phyloP scores from a whole-genome alignment of 1,140 invertebrate species.

The Anoplolepis gracilipes region DNA sequence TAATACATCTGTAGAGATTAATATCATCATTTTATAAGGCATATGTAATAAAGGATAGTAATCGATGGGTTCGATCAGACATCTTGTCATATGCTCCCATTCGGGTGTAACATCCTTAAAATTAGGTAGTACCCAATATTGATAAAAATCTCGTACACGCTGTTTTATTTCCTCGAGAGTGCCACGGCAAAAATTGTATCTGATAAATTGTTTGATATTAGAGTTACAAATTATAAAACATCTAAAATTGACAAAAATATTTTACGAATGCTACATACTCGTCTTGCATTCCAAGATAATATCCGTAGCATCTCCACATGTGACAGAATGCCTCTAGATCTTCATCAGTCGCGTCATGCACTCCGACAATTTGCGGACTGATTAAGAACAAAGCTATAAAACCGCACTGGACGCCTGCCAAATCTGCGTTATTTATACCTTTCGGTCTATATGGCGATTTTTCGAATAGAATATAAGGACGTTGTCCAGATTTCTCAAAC shows the following conservation, averaged over 20 bases:
- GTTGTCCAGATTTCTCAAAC: conserved; percentile 64
- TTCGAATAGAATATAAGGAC: conserved; percentile 83
- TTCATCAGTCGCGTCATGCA: conserved; percentile 85
- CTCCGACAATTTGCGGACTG: conserved; percentile 88
- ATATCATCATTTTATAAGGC: not conserved
- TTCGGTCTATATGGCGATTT: conserved; percentile 82
- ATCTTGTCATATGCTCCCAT: conserved; percentile 84
- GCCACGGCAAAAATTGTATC: conserved; percentile 86
- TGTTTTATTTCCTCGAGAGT: conserved; percentile 81
- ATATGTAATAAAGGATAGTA: not conserved
- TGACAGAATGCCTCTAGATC: conserved; percentile 91
- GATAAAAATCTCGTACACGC: conserved; percentile 81
- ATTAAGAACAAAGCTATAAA: conserved; percentile 92
- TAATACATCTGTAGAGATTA: not conserved
- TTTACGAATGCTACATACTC: conserved; percentile 82
- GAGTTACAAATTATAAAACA: not conserved
- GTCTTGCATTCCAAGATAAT: conserved; percentile 92
- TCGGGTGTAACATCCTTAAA: conserved; percentile 78
- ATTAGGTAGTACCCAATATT: conserved; percentile 77
- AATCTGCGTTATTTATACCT: conserved; percentile 89
- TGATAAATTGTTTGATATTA: conserved; percentile 46
- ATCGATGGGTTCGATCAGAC: not conserved
- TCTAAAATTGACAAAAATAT: not conserved
- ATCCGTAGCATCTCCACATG: conserved; percentile 92
- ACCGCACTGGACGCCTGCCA: conserved; percentile 91